These are phyloP conservation scores for Rafetus swinhoei DNA, from an alignment of 2,113 vertebrate species.

Conservation along the genomic window DNA sequence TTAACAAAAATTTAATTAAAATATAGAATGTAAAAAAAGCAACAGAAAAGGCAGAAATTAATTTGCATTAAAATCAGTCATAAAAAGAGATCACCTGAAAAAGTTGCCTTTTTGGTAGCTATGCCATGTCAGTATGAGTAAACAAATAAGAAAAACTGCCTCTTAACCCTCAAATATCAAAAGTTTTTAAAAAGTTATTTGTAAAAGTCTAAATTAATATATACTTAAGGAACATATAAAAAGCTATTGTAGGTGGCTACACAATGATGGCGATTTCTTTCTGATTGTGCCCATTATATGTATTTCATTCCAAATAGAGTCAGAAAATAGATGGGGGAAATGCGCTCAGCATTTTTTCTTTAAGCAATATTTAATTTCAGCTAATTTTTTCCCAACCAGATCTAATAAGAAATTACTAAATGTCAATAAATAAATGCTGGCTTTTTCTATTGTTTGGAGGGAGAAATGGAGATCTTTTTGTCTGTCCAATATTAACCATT, in stretches of 20 bases:
- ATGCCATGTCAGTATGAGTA: background rate
- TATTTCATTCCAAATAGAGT: background rate
- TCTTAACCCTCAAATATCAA: background rate
- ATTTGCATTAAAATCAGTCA: background rate
- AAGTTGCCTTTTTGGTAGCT: background rate
- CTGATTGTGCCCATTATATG: background rate
- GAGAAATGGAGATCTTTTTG: background rate
- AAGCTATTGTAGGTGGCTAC: background rate
- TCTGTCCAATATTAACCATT: background rate
- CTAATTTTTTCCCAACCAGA: background rate
- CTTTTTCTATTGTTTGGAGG: background rate
- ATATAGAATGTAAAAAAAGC: background rate
- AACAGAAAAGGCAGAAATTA: background rate
- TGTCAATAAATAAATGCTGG: fast-evolving
- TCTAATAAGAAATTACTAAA: background rate
- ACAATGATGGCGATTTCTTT: background rate
- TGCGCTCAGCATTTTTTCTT: background rate
- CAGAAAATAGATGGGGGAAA: background rate
- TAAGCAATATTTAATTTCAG: background rate
- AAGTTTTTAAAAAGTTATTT: background rate
- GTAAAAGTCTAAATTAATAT: background rate
- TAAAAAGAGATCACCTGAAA: background rate
- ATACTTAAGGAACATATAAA: background rate
- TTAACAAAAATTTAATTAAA: background rate
- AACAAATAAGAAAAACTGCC: background rate